Percentiles rank a stretch among this genome's conserved stretches.
Evolutionary conservation across 2,797 vertebrate species (phyloP).

Genomic region (Eulemur coronatus): DNA sequence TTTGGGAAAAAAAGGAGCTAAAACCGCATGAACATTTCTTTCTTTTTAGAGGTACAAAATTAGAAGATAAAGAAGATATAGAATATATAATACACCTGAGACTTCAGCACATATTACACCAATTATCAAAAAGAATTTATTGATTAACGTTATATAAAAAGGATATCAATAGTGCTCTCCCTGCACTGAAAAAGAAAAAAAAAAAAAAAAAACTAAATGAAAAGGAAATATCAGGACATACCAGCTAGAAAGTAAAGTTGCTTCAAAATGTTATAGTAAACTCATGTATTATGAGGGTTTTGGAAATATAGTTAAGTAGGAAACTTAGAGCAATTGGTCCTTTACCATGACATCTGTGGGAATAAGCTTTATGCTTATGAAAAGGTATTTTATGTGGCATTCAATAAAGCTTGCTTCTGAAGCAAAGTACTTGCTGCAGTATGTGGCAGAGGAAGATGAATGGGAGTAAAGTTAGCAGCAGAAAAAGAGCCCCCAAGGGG

Average conservation of each 20-base stretch:
- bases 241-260: background rate
- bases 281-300: background rate
- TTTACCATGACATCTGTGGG: background rate
- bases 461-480: background rate
- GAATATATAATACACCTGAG: background rate
- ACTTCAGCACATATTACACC: background rate
- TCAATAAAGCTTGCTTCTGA: background rate
- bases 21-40: background rate
- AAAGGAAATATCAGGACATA: background rate
- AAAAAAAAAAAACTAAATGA: background rate
- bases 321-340: background rate
- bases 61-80: background rate
- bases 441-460: background rate
- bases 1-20: background rate
- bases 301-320: background rate
- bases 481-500: background rate
- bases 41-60: background rate
- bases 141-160: conserved; percentile 24
- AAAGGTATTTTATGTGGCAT: conserved; percentile 15
- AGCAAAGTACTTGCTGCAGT: background rate
- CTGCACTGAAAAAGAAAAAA: background rate
- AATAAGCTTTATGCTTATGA: background rate
- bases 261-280: background rate
- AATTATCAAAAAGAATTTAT: conserved; percentile 1
- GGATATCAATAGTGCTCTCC: background rate